A percentile compares a stretch with the other conserved stretches of the same genome.
These are phyloP conservation scores for Riparia riparia DNA, from an alignment of 2,113 vertebrate genomes.

Conservation along the genomic window DNA sequence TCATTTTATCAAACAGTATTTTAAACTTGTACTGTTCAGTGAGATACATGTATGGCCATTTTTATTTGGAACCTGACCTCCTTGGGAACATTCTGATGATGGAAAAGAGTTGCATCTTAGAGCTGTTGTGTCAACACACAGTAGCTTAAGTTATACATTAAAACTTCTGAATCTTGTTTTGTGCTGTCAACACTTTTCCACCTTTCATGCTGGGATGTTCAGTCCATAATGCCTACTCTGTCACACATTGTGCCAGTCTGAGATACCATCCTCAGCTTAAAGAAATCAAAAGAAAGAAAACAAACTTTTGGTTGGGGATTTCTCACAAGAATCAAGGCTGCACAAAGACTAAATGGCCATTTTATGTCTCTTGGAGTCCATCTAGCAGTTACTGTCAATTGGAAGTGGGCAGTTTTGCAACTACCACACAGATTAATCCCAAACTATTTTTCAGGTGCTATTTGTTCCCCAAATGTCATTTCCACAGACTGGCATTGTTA, in stretches of 20 bases:
- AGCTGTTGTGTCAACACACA: background rate
- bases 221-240: background rate
- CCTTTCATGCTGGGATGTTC: background rate
- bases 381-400: background rate
- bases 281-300: background rate
- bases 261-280: background rate
- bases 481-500: constrained; percentile 30
- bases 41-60: background rate
- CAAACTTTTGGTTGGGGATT: background rate
- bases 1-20: background rate
- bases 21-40: background rate
- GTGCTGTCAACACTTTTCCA: background rate
- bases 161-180: background rate
- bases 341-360: background rate
- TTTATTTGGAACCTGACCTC: background rate
- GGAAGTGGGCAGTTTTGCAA: background rate
- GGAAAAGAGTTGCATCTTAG: background rate
- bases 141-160: background rate
- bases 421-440: background rate
- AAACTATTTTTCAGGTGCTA: background rate
- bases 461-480: constrained; percentile 30
- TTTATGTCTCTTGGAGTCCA: background rate
- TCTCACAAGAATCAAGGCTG: background rate
- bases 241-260: background rate
- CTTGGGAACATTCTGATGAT: background rate